Conservation (phyloP, 1,140 invertebrate species). For the Venturia canescens region DNA sequence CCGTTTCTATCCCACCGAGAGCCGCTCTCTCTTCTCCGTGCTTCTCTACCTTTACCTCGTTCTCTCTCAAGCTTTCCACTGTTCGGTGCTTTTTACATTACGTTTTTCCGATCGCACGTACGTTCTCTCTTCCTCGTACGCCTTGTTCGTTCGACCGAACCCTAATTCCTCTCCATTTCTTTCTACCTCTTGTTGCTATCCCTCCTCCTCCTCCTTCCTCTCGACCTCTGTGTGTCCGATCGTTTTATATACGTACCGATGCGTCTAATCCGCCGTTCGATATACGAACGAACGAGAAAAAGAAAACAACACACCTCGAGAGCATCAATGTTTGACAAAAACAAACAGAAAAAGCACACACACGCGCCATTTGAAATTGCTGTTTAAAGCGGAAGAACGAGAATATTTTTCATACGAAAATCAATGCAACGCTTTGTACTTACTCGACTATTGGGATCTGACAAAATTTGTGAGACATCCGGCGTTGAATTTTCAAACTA, state of each 20-base stretch:
- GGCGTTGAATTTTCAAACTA: no score
- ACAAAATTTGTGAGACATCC: no score
- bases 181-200: background rate
- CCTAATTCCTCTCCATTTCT: background rate
- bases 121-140: constrained; percentile 4
- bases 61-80: background rate
- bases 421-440: no score
- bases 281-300: constrained; percentile 41
- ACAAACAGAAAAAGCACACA: background rate
- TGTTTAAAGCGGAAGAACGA: no score
- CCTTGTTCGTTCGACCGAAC: constrained; percentile 6
- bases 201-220: background rate
- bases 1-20: no score
- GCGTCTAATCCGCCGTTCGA: constrained; percentile 45
- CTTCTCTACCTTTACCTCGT: background rate
- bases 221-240: constrained; percentile 36
- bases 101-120: constrained; percentile 31
- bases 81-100: constrained; percentile 30
- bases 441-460: no score
- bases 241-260: constrained; percentile 50
- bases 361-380: no score
- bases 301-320: constrained; percentile 17
- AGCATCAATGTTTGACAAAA: constrained; percentile 24
- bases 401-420: no score
- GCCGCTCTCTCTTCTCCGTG: no score